These are phyloP conservation scores for Lasioglossum albipes DNA, from an alignment of 1,140 invertebrate genomes.

Conservation along the genomic window DNA sequence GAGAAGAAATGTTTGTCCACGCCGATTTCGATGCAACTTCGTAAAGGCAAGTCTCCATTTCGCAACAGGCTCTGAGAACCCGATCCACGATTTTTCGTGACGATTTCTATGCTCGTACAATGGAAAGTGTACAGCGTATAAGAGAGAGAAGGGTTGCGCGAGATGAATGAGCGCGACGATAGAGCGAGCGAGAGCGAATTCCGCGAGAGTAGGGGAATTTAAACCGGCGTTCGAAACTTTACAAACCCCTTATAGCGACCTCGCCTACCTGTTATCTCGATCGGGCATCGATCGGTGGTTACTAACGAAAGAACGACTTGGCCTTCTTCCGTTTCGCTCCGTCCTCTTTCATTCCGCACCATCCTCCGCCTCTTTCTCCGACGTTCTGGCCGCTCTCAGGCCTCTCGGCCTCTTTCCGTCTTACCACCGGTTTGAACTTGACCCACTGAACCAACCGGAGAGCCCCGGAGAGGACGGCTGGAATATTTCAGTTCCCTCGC, in stretches of 20 bases:
- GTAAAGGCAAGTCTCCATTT: too few relatives aligned
- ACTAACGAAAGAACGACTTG: conserved; percentile 67
- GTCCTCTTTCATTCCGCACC: neutral
- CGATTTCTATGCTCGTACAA: too few relatives aligned
- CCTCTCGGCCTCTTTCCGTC: conserved; percentile 51
- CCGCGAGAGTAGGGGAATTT: conserved; percentile 18
- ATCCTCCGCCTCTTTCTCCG: conserved; percentile 41
- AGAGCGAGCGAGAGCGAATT: neutral
- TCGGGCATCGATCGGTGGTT: conserved; percentile 68
- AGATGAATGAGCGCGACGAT: neutral
- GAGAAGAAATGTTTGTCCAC: too few relatives aligned
- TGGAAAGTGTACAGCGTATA: too few relatives aligned
- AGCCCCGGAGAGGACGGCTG: conserved; percentile 63
- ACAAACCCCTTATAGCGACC: conserved; percentile 46
- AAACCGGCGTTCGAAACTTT: conserved; percentile 64
- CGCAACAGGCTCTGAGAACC: too few relatives aligned
- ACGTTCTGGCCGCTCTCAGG: conserved; percentile 3
- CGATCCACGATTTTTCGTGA: too few relatives aligned
- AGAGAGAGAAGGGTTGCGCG: neutral
- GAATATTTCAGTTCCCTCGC: conserved; percentile 67
- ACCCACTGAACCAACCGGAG: conserved; percentile 63
- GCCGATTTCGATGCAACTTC: too few relatives aligned
- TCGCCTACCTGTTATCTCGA: conserved; percentile 69
- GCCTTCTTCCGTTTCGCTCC: conserved; percentile 26
- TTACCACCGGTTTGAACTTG: conserved; percentile 68